Evolutionary conservation across 2,797 vertebrate species (phyloP).

Genomic region (Acipenser oxyrinchus): DNA sequence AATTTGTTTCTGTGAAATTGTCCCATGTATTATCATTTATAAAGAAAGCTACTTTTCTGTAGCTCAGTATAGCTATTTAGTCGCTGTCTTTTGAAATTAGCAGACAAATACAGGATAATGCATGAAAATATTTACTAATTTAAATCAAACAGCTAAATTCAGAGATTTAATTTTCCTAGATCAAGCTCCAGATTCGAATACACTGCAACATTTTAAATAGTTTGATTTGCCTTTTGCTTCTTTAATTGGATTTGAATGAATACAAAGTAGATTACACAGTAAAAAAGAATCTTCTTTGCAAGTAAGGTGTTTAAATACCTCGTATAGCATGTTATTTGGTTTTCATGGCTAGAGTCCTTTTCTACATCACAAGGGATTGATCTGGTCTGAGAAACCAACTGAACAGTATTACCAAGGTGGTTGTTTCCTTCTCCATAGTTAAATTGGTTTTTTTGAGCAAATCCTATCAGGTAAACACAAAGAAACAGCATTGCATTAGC

Average conservation of each 20-base stretch:
- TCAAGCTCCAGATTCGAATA: no score
- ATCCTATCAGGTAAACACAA: slow-evolving; percentile 48
- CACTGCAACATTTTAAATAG: no score
- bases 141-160: no score
- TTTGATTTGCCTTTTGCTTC: background rate
- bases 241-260: no score
- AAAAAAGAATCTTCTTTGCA: background rate
- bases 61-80: no score
- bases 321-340: slow-evolving; percentile 71
- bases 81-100: no score
- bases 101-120: no score
- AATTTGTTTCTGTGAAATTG: no score
- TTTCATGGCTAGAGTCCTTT: slow-evolving; percentile 67
- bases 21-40: no score
- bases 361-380: slow-evolving; percentile 75
- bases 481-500: background rate
- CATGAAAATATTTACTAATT: no score
- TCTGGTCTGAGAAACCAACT: slow-evolving; percentile 57
- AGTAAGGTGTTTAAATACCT: slow-evolving; percentile 45
- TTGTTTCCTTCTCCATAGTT: slow-evolving; percentile 51
- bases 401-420: slow-evolving; percentile 63
- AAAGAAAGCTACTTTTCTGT: no score
- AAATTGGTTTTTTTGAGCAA: slow-evolving; percentile 68
- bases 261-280: background rate
- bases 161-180: no score